Base-by-base conservation (phyloP, 2,113 vertebrate species). In the Plestiodon gilberti region DNA sequence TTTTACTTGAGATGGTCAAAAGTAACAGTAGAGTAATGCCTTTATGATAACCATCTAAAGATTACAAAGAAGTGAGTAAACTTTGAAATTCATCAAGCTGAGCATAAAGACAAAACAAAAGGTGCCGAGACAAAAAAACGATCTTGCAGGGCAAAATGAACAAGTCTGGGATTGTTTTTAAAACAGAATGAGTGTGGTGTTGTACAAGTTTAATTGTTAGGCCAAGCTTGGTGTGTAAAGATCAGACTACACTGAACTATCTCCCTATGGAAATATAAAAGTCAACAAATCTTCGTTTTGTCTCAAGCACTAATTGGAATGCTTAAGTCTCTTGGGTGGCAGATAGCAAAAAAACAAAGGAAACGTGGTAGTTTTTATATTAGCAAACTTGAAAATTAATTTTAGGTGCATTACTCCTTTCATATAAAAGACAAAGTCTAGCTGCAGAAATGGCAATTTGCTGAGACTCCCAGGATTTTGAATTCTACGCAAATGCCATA, bases 371-470 rank as follows among this genome's bases (percentile, higher is more conserved):
- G 43, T 48, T 48, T 48, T 48, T 48, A 48, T 48, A 48, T 48
- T 48, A 48, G 43, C 43, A 48, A 48, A 48, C 43, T 8, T 48
- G 43, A 48, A 48, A 48, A 48, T 8, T 48, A 48, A 48, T 48
- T 48, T 48, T 48, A 48, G 43, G 43, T 22, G 13, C 77, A 78
- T 33, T 38, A 61, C 55, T 6, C 25, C 38, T 30, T 40, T 80
- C 30, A 9, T n/a, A 77, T 64, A 87, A 38, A 83, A 8, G 64
- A 6, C 8, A 91, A 76, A n/a, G 67, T 76, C 89, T 88, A 73
- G 5, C 23, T 59, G 20, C 52, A 48, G n/a, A 48, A 33, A n/a
- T 23, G 43, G 52, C 14, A 52, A 48, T 48, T 48, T 48, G 4
- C 9, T 69, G 40, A 81, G 64, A 33, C 64, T 43, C 38, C 22